Conservation (phyloP, 2,888 invertebrate genomes). For the Tachina fera region DNA sequence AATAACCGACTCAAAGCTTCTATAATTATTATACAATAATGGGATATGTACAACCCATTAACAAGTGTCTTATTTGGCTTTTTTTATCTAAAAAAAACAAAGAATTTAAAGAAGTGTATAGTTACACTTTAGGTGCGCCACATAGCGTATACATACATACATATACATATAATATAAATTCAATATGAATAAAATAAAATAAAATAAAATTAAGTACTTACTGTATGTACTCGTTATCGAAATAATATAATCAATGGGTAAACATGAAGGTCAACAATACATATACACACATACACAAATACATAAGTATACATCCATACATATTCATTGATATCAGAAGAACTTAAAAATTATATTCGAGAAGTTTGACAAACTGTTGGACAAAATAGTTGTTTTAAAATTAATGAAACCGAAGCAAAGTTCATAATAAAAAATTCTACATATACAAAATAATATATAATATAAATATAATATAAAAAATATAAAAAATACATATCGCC, state of each 20-base stretch:
- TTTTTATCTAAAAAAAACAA: conserved; percentile 3
- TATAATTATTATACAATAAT: conserved; percentile 30
- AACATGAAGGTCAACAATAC: conserved; percentile 13
- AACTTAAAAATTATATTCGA: too few relatives aligned
- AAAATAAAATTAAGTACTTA: conserved; percentile 25
- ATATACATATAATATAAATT: not conserved
- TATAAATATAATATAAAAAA: too few relatives aligned
- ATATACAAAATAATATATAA: too few relatives aligned
- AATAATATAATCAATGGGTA: conserved; percentile 9
- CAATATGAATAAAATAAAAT: conserved; percentile 17
- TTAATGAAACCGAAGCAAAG: too few relatives aligned
- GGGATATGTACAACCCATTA: conserved; percentile 37
- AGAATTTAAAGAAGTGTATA: conserved; percentile 35
- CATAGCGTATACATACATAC: not conserved
- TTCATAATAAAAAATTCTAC: too few relatives aligned
- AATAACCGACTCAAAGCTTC: conserved; percentile 37
- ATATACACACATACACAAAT: not conserved
- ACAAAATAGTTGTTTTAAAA: too few relatives aligned
- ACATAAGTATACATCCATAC: not conserved
- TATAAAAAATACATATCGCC: too few relatives aligned
- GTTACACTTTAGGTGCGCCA: conserved; percentile 64
- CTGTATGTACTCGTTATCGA: conserved; percentile 16
- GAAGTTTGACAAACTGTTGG: too few relatives aligned
- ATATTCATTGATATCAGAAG: too few relatives aligned
- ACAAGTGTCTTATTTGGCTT: conserved; percentile 59